Percentiles rank a stretch among this genome's conserved stretches.
phyloP scores from a whole-genome alignment of 2,888 invertebrate species.

The Mechanitis mazaeus region DNA sequence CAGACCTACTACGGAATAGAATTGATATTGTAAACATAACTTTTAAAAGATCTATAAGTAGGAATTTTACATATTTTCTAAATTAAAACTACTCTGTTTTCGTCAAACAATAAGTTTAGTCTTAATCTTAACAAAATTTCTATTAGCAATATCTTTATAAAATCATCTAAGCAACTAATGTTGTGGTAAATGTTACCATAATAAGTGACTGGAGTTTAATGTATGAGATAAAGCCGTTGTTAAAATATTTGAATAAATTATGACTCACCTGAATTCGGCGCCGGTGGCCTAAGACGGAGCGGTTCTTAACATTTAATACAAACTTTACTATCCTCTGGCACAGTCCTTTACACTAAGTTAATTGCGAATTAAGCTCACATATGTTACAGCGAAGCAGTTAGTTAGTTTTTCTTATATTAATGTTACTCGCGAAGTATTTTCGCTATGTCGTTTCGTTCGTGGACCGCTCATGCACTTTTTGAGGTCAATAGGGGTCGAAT shows the following conservation, averaged over 20 bases:
- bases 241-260: constrained; percentile 20
- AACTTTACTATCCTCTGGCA: constrained; percentile 45
- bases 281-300: constrained; percentile 34
- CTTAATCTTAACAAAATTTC: no score
- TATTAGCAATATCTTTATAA: no score
- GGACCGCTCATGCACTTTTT: constrained; percentile 58
- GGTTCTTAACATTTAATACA: constrained; percentile 45
- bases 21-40: neutral
- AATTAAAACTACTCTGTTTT: no score
- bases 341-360: constrained; percentile 45
- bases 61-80: no score
- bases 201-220: no score
- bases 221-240: constrained; percentile 9
- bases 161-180: no score
- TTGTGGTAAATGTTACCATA: no score
- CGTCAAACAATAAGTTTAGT: no score
- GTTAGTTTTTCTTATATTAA: constrained; percentile 36
- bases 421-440: constrained; percentile 42
- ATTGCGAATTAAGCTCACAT: constrained; percentile 58
- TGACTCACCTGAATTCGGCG: constrained; percentile 56
- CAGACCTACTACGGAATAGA: neutral
- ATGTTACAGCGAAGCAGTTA: constrained; percentile 52
- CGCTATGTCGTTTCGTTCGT: constrained; percentile 64
- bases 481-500: constrained; percentile 66
- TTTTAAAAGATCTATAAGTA: no score